Evolutionary conservation across 2,797 vertebrate genomes (phyloP).

Genomic region (Triplophysa yarkandensis): DNA sequence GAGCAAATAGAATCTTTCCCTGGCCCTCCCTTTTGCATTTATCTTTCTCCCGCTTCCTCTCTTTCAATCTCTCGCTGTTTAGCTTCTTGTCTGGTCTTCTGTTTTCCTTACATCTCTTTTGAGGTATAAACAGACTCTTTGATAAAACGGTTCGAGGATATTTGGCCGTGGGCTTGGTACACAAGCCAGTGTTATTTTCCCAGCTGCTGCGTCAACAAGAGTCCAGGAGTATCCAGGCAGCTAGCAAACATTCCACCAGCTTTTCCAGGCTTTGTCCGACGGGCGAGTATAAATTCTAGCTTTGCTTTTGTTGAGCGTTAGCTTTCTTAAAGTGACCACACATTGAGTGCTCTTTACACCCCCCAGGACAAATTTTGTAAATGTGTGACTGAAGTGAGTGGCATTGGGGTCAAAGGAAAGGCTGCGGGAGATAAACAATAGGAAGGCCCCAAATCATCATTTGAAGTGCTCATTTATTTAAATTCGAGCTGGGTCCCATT

Average conservation of each 20-base stretch:
- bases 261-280: slow-evolving; percentile 64
- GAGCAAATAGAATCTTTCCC: slow-evolving; percentile 22
- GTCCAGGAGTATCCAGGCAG: slow-evolving; percentile 63
- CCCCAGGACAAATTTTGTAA: slow-evolving; percentile 2
- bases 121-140: slow-evolving; percentile 54
- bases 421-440: slow-evolving; percentile 45
- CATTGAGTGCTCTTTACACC: slow-evolving; percentile 40
- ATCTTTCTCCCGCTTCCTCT: slow-evolving; percentile 28
- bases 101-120: slow-evolving; percentile 46
- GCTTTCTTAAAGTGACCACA: slow-evolving; percentile 57
- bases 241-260: slow-evolving; percentile 67
- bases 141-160: slow-evolving; percentile 60
- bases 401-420: slow-evolving; percentile 41
- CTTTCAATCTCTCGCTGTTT: slow-evolving; percentile 34
- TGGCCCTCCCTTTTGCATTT: slow-evolving; percentile 21
- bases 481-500: slow-evolving; percentile 52
- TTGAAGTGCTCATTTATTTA: slow-evolving; percentile 51
- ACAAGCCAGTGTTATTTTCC: slow-evolving; percentile 66
- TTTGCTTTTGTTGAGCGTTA: slow-evolving; percentile 60
- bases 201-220: slow-evolving; percentile 62
- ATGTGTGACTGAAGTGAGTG: slow-evolving; percentile 19
- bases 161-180: slow-evolving; percentile 62
- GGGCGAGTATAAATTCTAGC: slow-evolving; percentile 65
- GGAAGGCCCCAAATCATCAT: slow-evolving; percentile 33
- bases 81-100: slow-evolving; percentile 35